Evolutionary conservation across 1,140 invertebrate genomes (phyloP).

Genomic region (Papilio polyxenes): DNA sequence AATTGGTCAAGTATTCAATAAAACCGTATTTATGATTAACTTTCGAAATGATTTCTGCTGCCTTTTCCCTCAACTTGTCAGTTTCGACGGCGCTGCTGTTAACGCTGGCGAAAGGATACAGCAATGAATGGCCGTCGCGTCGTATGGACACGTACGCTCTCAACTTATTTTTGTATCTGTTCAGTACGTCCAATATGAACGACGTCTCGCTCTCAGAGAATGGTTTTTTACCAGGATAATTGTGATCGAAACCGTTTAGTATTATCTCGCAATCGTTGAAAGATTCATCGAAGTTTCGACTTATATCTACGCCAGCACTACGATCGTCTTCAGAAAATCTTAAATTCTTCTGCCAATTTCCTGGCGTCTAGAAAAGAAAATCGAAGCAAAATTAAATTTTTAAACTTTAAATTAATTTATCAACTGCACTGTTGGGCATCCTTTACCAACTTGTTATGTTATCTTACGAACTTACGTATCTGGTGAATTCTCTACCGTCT

Average conservation of each 20-base stretch:
- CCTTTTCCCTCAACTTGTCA: slow-evolving; percentile 48
- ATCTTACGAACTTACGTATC: slow-evolving; percentile 54
- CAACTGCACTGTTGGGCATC: too few relatives aligned
- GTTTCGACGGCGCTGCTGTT: slow-evolving; percentile 35
- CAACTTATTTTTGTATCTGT: slow-evolving; percentile 57
- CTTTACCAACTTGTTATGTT: too few relatives aligned
- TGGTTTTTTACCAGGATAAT: slow-evolving; percentile 53
- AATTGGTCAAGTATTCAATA: slow-evolving; percentile 61
- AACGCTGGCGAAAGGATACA: slow-evolving; percentile 58
- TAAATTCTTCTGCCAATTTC: slow-evolving; percentile 62
- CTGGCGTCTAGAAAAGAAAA: slow-evolving; percentile 48
- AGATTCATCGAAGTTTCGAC: slow-evolving; percentile 63
- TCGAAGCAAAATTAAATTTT: background rate
- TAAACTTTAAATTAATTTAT: too few relatives aligned
- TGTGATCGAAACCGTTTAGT: slow-evolving; percentile 52
- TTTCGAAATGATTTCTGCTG: slow-evolving; percentile 54
- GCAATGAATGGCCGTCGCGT: slow-evolving; percentile 63
- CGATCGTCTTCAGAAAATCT: slow-evolving; percentile 43
- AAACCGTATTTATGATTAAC: slow-evolving; percentile 63
- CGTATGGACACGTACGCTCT: slow-evolving; percentile 67
- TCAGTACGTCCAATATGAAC: slow-evolving; percentile 58
- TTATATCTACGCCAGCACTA: slow-evolving; percentile 63
- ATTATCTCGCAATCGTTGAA: slow-evolving; percentile 53
- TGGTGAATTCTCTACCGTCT: slow-evolving; percentile 63
- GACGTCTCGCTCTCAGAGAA: slow-evolving; percentile 65